phyloP scores from a whole-genome alignment of 2,888 invertebrate genomes.

The Julus scanicus region DNA sequence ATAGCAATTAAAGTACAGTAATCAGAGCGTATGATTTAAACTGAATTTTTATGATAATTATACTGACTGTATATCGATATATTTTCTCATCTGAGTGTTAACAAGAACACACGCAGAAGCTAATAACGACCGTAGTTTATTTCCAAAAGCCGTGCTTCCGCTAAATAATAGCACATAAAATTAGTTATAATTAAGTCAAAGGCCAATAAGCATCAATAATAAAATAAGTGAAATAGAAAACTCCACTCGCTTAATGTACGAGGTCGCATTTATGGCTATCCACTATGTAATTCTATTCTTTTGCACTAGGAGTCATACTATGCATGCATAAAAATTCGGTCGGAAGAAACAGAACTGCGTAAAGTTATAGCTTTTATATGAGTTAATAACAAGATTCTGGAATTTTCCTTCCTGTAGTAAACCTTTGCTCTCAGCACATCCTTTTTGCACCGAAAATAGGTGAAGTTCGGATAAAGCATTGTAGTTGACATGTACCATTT shows the following conservation, averaged over 20 bases:
- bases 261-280: background rate
- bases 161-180: slow-evolving; percentile 28
- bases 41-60: background rate
- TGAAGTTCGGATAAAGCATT: background rate
- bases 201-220: slow-evolving; percentile 41
- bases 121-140: background rate
- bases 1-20: background rate
- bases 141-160: background rate
- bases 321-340: slow-evolving; percentile 1
- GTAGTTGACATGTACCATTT: background rate
- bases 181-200: slow-evolving; percentile 43
- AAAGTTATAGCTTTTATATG: slow-evolving; percentile 30
- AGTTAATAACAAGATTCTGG: slow-evolving; percentile 18
- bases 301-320: background rate
- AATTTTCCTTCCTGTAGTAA: background rate
- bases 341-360: background rate
- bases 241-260: background rate
- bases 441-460: background rate
- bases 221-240: slow-evolving; percentile 35
- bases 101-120: background rate
- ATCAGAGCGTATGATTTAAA: background rate
- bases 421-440: background rate
- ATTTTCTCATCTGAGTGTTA: background rate
- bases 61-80: background rate
- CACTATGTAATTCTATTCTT: background rate